Base-by-base conservation (phyloP, 2,797 vertebrate species). In the Hoplostethus mediterraneus region DNA sequence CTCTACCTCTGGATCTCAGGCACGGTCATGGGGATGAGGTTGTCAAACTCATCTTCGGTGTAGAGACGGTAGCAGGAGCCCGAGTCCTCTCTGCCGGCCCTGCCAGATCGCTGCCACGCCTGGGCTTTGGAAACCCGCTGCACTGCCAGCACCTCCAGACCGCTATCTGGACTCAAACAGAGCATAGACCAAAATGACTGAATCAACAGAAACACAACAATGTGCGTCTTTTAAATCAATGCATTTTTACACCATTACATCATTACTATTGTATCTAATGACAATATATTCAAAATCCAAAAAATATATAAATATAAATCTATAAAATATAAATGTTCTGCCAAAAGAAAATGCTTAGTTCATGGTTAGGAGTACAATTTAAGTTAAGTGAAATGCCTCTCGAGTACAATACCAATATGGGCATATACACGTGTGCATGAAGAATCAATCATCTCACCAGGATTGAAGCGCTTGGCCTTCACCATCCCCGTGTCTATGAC, bases 401-500 rank as follows among this genome's bases (percentile, higher is more conserved):
- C 6, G 4, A 6, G 45, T 48, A 8, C 21, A 17, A 53, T 9
- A 53, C 53, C 54, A 36, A 36, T 36, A 36, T 25, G 38, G 28
- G 58, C 47, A 25, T 6, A 3, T 30, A 6, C 31, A n/a, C 42
- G 56, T 44, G 57, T 13, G 36, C 16, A 11, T 42, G 33, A 42
- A 1, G 14, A 16, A 12, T 6, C n/a, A 40, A 58, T 61, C 0
- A 0, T 63, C 94, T 96, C 80, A 99, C 98, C 97, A 48, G 98
- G 97, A 73, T 90, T 98, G 89, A 97, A 99, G 45, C 95, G 96
- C 89, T 99, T 99, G 71, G 98, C 97, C 92, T 99, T 99, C 69
- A 99, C 98, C 97, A 99, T 98, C 80, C 98, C 98, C 0, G 97
- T 97, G 89, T 99, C 98, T 44, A 99, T 94, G 67, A 99, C 96